Conservation (phyloP, 2,113 vertebrate species). For the Tragelaphus strepsiceros region DNA sequence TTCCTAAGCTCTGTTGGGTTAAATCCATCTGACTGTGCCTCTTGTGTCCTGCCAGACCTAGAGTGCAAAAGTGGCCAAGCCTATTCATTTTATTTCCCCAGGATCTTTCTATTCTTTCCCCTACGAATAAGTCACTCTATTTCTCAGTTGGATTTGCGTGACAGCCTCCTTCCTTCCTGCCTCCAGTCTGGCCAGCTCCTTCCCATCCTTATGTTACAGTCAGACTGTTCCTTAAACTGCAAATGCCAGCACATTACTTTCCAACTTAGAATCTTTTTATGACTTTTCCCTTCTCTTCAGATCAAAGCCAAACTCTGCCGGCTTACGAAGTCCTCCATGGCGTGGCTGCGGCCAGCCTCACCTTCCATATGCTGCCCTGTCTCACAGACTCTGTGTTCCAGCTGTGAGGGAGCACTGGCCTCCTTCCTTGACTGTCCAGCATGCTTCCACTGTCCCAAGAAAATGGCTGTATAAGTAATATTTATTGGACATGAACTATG, state of each 20-base stretch:
- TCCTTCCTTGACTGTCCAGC: background rate
- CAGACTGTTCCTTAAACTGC: background rate
- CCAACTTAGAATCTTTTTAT: background rate
- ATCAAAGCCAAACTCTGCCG: background rate
- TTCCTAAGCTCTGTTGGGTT: background rate
- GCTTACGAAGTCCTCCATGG: background rate
- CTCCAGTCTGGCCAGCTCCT: background rate
- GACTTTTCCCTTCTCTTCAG: background rate
- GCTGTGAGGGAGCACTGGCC: background rate
- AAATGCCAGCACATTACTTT: background rate
- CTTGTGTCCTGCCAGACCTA: background rate
- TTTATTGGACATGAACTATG: background rate
- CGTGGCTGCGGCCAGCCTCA: background rate
- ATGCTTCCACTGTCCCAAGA: background rate
- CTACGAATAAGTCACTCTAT: background rate
- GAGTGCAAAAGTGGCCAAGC: background rate
- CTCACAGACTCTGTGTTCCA: background rate
- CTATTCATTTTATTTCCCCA: background rate
- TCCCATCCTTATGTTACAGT: background rate
- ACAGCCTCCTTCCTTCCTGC: background rate
- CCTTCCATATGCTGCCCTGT: rapidly evolving
- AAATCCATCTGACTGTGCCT: background rate
- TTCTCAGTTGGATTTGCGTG: background rate
- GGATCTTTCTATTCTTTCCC: background rate
- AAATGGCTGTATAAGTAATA: background rate